Percentiles rank a stretch among this genome's conserved stretches.
phyloP scores from a whole-genome alignment of 2,113 vertebrate genomes.

The Spea multiplicata region DNA sequence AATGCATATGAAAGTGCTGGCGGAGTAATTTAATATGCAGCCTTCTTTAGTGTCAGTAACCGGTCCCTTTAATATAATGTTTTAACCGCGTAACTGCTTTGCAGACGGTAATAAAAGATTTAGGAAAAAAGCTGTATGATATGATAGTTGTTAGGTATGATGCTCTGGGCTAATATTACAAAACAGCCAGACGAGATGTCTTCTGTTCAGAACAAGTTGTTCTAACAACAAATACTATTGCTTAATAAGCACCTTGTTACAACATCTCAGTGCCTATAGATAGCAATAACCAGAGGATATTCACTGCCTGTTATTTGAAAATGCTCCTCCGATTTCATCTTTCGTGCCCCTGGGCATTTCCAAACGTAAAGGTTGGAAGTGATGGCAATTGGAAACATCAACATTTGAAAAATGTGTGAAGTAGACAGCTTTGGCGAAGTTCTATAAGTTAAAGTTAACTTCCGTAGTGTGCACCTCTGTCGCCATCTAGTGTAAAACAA shows the following conservation, averaged over 20 bases:
- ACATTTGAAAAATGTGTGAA: background rate
- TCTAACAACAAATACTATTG: background rate
- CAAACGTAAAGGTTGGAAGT: slow-evolving; percentile 13
- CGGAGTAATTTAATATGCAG: too few species aligned
- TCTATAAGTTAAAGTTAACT: background rate
- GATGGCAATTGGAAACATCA: background rate
- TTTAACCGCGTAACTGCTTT: too few species aligned
- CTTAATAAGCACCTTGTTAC: slow-evolving; percentile 2
- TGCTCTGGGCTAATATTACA: slow-evolving; percentile 8
- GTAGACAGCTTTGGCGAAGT: background rate
- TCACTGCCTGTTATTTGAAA: slow-evolving; percentile 15
- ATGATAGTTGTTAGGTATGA: slow-evolving; percentile 11
- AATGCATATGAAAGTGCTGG: too few species aligned
- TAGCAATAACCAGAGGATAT: slow-evolving; percentile 9
- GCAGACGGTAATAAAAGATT: too few species aligned
- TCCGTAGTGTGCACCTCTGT: background rate
- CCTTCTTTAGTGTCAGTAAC: too few species aligned
- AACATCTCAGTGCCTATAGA: background rate
- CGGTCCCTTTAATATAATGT: too few species aligned
- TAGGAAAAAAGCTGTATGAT: background rate
- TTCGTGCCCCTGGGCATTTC: slow-evolving; percentile 13
- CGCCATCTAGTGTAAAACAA: slow-evolving; percentile 10
- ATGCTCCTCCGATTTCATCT: slow-evolving; percentile 6
- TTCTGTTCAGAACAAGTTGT: slow-evolving; percentile 13
- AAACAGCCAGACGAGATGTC: background rate